Evolutionary conservation across 2,888 invertebrate genomes (phyloP), one percentile per base, ranked within the genome.

Genomic region (Syritta pipiens): DNA sequence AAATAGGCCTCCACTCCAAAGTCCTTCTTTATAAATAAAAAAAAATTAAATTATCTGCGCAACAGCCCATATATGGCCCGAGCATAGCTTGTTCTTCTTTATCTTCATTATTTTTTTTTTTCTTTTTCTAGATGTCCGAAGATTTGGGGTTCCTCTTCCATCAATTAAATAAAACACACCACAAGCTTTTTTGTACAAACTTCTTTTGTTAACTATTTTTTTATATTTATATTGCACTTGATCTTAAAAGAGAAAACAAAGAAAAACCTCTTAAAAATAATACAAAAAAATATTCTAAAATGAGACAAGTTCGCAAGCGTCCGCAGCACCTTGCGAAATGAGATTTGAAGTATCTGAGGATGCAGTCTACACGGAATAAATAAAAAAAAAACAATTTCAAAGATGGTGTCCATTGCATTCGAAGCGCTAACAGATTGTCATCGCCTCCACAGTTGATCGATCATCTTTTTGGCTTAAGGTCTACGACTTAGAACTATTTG

Each of bases 401-500:
- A 9, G 20, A 49, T 9, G 10, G 7, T 24, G 10, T 49, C 32
- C 9, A 32, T 40, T 22, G 59, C 30, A 32, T 30, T 49, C 20
- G n/a, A 57, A 42, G 28, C 55, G 55, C 26, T 4, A 40, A 26
- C n/a, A 10, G 57, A 12, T 12, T 14, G 1, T 44, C 44, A 12
- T 20, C 32, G 44, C 44, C 44, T 42, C 28, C 55, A 44, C 9
- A 32, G 26, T 46, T 26, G 17, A 14, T 26, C 14, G n/a, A n/a
- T n/a, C n/a, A n/a, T n/a, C n/a, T 12, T 51, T 60, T 67, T 67
- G 55, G 59, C 51, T 35, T 69, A 63, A 46, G 26, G 55, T 42
- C 32, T 48, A 71, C 53, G 17, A 53, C 60, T 60, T 65, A 72
- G 7, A 7, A 1, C 71, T 53, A 65, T 6, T 83, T 83, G 12